These are phyloP conservation scores for Lasioglossum morio DNA, from an alignment of 2,888 invertebrate genomes.

Conservation along the genomic window DNA sequence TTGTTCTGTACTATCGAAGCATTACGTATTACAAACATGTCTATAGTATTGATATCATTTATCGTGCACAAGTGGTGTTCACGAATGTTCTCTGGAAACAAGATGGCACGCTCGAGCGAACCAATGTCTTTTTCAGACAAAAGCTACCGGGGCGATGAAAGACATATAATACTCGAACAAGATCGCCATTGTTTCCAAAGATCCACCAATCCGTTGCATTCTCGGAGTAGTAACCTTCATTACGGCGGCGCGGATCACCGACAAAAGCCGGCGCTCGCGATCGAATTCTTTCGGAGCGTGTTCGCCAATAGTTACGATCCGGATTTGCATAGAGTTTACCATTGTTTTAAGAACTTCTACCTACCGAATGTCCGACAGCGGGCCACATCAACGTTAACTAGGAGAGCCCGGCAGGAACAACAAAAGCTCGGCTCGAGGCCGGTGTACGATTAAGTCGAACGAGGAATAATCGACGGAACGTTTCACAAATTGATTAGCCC, in stretches of 20 bases:
- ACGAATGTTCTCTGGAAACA: not conserved
- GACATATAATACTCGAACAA: not conserved
- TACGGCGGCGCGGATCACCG: not conserved
- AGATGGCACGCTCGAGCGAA: not conserved
- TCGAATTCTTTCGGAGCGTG: conserved; percentile 1
- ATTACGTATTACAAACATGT: too few relatives aligned
- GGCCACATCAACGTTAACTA: not conserved
- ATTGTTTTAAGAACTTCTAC: conserved; percentile 9
- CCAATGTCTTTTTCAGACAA: not conserved
- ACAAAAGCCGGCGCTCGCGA: not conserved
- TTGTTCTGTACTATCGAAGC: not conserved
- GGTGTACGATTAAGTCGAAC: conserved; percentile 28
- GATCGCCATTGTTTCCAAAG: not conserved
- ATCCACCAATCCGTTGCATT: not conserved
- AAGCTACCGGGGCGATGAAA: not conserved
- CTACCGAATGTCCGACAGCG: conserved; percentile 2
- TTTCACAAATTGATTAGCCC: conserved; percentile 46
- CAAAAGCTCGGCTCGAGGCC: conserved; percentile 6
- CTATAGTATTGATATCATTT: not conserved
- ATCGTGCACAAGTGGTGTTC: not conserved
- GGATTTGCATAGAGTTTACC: not conserved
- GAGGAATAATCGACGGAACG: conserved; percentile 42
- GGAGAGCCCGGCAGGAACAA: conserved; percentile 4
- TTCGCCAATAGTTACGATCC: not conserved
- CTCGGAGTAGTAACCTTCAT: not conserved